These are phyloP conservation scores for Isurus oxyrinchus DNA, from an alignment of 2,113 vertebrate species.

Conservation along the genomic window DNA sequence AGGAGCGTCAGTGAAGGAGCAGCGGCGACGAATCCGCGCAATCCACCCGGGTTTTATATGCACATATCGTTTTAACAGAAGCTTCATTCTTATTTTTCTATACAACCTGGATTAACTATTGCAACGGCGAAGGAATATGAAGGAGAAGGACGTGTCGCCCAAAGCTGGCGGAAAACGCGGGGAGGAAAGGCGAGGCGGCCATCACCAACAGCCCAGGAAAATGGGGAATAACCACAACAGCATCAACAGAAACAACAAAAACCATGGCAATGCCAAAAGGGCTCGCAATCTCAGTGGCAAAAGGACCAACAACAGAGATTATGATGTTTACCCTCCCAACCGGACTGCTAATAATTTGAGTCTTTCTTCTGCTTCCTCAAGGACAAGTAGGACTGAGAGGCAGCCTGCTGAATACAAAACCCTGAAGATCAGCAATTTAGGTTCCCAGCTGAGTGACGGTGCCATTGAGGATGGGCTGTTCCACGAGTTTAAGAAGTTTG, in stretches of 20 bases:
- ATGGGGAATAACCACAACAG: slow-evolving; percentile 61
- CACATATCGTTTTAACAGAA: background rate
- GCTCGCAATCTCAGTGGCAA: slow-evolving; percentile 48
- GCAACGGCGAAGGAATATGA: background rate
- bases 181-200: slow-evolving; percentile 68
- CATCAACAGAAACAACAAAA: slow-evolving; percentile 57
- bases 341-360: slow-evolving; percentile 48
- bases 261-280: slow-evolving; percentile 60
- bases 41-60: background rate
- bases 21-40: background rate
- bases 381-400: slow-evolving; percentile 46
- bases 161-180: slow-evolving; percentile 61
- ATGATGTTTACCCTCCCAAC: slow-evolving; percentile 40
- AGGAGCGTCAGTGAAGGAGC: background rate
- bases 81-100: background rate
- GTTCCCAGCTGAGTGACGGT: slow-evolving; percentile 85
- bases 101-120: background rate
- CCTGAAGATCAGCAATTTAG: slow-evolving; percentile 88
- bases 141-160: slow-evolving; percentile 34
- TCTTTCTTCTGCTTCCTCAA: slow-evolving; percentile 35
- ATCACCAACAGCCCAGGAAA: slow-evolving; percentile 59
- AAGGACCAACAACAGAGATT: slow-evolving; percentile 43
- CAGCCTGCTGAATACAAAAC: slow-evolving; percentile 82
- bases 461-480: slow-evolving; percentile 94
- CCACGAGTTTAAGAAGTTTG: slow-evolving; percentile 93